Evolutionary conservation across 1,140 invertebrate genomes (phyloP).

Genomic region (Drosophila nasuta): DNA sequence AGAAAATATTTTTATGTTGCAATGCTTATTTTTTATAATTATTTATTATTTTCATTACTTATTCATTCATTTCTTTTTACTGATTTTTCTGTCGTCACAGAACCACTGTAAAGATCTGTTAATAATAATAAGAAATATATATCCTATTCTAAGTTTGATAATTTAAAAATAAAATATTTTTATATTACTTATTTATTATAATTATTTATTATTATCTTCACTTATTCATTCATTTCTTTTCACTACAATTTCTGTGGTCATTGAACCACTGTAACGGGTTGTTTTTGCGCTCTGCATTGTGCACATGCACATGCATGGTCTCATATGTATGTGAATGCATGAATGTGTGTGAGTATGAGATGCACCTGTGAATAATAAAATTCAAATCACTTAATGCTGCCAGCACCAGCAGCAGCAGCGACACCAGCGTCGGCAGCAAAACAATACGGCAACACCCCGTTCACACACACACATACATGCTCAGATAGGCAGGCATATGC

Average conservation of each 20-base stretch:
- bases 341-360: conserved; percentile 40
- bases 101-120: conserved; percentile 17
- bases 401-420: conserved; percentile 36
- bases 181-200: no score
- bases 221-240: no score
- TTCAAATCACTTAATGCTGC: conserved; percentile 81
- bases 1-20: no score
- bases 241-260: no score
- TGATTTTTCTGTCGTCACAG: no score
- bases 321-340: background rate
- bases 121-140: no score
- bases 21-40: no score
- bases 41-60: background rate
- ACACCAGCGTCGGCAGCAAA: conserved; percentile 46
- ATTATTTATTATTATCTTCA: background rate
- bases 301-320: conserved; percentile 4
- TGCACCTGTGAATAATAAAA: conserved; percentile 82
- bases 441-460: conserved; percentile 77
- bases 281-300: conserved; percentile 16
- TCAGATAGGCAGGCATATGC: background rate
- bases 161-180: no score
- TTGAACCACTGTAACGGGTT: conserved; percentile 22
- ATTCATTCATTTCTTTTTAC: no score
- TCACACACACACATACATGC: conserved; percentile 34
- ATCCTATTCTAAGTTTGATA: no score